Base-by-base conservation (phyloP, 2,888 invertebrate species). In the Cryptophagus acutangulus region DNA sequence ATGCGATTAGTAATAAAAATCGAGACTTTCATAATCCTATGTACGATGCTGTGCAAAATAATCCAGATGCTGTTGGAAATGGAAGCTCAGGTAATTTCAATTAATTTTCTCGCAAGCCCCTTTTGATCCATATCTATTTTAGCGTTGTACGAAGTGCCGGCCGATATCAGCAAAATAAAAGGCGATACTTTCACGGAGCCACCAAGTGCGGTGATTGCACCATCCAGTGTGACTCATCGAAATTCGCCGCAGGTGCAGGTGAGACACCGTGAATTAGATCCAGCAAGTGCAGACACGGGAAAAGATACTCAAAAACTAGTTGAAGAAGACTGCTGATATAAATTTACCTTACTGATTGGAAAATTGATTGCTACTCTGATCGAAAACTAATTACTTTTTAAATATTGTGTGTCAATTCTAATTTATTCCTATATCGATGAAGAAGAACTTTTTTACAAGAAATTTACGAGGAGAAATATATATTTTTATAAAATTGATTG, bases 21-120 rank as follows among this genome's bases (percentile, higher is more conserved):
- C 75, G 94, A 37, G 95, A 97, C 71, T 97, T 97, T 74, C 87
- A 90, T 62, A 97, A 97, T 73, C 96, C 96, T 33, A 94, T 96
- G 88, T 97, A 96, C 70, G 96, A 97, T 63, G 91, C 90, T 33
- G 86, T 85, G 39, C 82, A 84, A 52, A 74, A 81, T 49, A 74
- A 67, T 53, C 70, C 73, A 15, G 78, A 78, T 52, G 71, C 75
- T 17, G 69, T 78, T 51, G 77, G 76, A 48, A 81, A 80, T 55
- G 77, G 80, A 53, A 70, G 68, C 55, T 73, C 75, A 59, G 77
- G 77, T 67, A 71, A 69, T 10, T 9, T 26, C 20, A 20, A 20
- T 8, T 10, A 10, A 29, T 12, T 40, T 3, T 33, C 2, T 17
- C 2, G 5, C 13, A n/a, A 12, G n/a, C n/a, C n/a, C n/a, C n/a